Base-by-base conservation (phyloP, 2,888 invertebrate species). In the Lypha dubia region DNA sequence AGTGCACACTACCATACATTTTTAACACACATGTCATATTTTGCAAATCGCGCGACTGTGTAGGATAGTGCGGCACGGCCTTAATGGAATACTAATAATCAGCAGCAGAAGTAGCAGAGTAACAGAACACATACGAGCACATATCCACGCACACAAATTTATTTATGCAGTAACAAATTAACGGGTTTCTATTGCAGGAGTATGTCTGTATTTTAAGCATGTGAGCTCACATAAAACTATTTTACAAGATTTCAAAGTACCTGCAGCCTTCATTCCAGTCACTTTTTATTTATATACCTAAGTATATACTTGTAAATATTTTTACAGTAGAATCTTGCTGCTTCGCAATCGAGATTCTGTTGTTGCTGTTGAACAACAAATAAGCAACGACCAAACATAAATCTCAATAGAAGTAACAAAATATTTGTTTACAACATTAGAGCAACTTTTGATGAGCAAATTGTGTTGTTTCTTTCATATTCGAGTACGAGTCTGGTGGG, bases 391-490 rank as follows among this genome's bases (percentile, higher is more conserved):
- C n/a, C 11, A 20, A 32, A 58, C 79, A 71, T 63, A 63, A 71
- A 71, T 79, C 56, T 56, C 35, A 70, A 77, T 24, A 51, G 35
- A 1, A 56, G 35, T 17, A 46, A 38, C 63, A 63, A 22, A 28
- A 13, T 17, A n/a, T n/a, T n/a, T n/a, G n/a, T n/a, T n/a, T n/a
- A 28, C 15, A 41, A 67, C 35, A 56, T 63, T 65, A 20, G 24
- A 63, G 63, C 63, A 79, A 79, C 71, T 73, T 65, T 65, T 73
- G 65, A 67, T 67, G 49, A 51, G 65, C 38, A 60, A 51, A 67
- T 67, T 58, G 60, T 67, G 67, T 41, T 58, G 49, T 44, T 65
- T 28, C 24, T 44, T 65, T 28, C 24, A 65, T 44, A 68, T 51
- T 70, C 8, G 17, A 20, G 49, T 49, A 20, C 20, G 17, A 63